Evolutionary conservation across 2,888 invertebrate species (phyloP), one percentile per base, ranked within the genome.

Genomic region (Esperia sulphurella): DNA sequence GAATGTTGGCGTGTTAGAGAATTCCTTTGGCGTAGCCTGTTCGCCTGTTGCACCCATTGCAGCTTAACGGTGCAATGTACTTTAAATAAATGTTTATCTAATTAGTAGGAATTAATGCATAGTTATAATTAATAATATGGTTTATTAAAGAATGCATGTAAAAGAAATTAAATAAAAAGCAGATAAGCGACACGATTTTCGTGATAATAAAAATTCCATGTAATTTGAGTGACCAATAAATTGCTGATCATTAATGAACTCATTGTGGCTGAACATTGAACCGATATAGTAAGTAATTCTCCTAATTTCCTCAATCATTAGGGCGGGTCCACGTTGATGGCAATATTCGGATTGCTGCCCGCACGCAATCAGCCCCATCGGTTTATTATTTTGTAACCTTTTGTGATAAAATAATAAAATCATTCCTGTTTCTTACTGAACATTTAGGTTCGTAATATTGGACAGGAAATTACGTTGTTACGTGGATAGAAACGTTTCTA

Each of bases 231-330:
- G 21, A 21, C 21, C 21, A 21, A 21, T 14, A n/a, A 48, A 50
- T 49, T 41, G 46, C 13, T 46, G 48, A 41, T 48, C 50, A 48
- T 49, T 50, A 69, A 64, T 55, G 55, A 55, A 57, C 58, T 55
- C 55, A 60, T 65, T 63, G 65, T 56, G 56, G 54, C 51, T 53
- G 57, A 70, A 67, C 73, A 67, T 68, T 63, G 68, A 56, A 51
- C 51, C 68, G 62, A 59, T 71, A 67, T 13, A 30, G 8, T 71
- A 66, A 73, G 74, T 72, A 67, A 75, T 76, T 74, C 68, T 65
- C 65, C 55, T 69, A 70, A 75, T 76, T 73, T 74, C 70, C 70
- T 63, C 67, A 62, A 72, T 73, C 70, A 70, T 75, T 73, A 74
- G 48, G 48, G 55, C 58, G 57, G n/a, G 65, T 73, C 68, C 68